Conservation (phyloP, 1,140 invertebrate species). For the Thaumatotibia leucotreta region DNA sequence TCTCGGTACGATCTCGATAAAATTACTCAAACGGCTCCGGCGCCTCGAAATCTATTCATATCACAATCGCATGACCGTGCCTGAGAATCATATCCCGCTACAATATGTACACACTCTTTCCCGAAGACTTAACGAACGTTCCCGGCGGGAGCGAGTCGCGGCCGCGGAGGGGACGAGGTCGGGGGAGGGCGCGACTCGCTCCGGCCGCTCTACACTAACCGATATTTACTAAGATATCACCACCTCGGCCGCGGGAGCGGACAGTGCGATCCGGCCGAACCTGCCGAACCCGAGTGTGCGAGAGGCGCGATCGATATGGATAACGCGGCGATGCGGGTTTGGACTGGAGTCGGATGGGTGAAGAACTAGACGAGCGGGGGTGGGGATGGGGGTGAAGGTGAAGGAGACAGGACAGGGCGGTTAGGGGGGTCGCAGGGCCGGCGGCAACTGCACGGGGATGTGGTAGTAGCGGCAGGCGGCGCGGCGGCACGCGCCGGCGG, state of each 20-base stretch:
- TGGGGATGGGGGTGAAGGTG: conserved; percentile 65
- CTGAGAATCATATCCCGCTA: conserved; percentile 73
- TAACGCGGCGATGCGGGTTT: conserved; percentile 28
- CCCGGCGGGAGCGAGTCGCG: conserved; percentile 27
- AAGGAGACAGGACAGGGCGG: conserved; percentile 77
- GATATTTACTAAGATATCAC: conserved; percentile 49
- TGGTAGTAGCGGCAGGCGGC: conserved; percentile 96
- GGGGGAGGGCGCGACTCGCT: conserved; percentile 16
- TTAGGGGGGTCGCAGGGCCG: conserved; percentile 78
- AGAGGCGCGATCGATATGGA: conserved; percentile 56
- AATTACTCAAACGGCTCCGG: conserved; percentile 67
- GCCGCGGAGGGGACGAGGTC: conserved; percentile 3
- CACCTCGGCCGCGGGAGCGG: conserved; percentile 41
- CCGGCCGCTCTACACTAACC: conserved; percentile 44
- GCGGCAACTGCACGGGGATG: conserved; percentile 90
- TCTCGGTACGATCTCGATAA: conserved; percentile 67
- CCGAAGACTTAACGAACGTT: conserved; percentile 39
- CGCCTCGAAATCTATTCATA: conserved; percentile 71
- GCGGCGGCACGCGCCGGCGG: conserved; percentile 91
- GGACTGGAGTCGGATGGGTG: conserved; percentile 31
- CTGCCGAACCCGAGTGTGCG: conserved; percentile 47
- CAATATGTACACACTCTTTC: conserved; percentile 68
- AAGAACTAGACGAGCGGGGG: conserved; percentile 67
- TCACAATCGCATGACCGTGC: conserved; percentile 75
- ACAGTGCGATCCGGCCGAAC: conserved; percentile 31